A percentile compares a stretch with the other conserved stretches of the same genome.
phyloP scores from a whole-genome alignment of 2,113 vertebrate species.

The Neodontobutis hainanensis region DNA sequence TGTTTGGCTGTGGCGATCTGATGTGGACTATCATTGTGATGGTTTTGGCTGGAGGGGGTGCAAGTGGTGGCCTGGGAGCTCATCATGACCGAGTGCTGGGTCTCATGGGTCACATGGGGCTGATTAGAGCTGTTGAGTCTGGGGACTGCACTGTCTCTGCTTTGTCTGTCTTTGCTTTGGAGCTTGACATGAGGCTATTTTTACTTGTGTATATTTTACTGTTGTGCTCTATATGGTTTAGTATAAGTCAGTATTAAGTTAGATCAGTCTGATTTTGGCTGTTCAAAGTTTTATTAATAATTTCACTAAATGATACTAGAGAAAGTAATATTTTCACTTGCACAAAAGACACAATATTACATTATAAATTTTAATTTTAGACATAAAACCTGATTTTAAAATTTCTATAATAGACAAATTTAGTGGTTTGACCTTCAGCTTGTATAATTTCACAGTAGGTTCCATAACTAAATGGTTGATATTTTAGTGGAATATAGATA shows the following conservation, averaged over 20 bases:
- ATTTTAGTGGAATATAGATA: too few relatives aligned
- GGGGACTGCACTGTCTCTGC: conserved; percentile 23
- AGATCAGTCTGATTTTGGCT: too few relatives aligned
- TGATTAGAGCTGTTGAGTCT: conserved; percentile 45
- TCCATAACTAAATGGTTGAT: too few relatives aligned
- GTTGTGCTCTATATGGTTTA: conserved; percentile 13
- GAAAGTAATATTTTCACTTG: too few relatives aligned
- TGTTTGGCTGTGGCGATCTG: conserved; percentile 20
- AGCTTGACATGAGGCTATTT: conserved; percentile 31
- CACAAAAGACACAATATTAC: too few relatives aligned
- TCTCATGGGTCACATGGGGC: conserved; percentile 44
- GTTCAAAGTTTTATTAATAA: too few relatives aligned
- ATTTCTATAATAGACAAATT: too few relatives aligned
- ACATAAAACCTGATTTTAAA: too few relatives aligned
- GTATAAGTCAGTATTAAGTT: background rate
- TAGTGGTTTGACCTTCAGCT: too few relatives aligned
- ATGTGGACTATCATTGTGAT: conserved; percentile 31
- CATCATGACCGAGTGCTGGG: conserved; percentile 41
- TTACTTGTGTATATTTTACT: conserved; percentile 28
- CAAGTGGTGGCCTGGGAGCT: conserved; percentile 43
- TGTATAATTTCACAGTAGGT: too few relatives aligned
- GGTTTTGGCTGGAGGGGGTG: conserved; percentile 11
- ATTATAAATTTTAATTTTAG: too few relatives aligned
- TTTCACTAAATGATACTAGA: too few relatives aligned
- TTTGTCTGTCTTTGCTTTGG: conserved; percentile 18